phyloP scores from a whole-genome alignment of 2,888 invertebrate genomes.

The Dermolepida albohirtum region DNA sequence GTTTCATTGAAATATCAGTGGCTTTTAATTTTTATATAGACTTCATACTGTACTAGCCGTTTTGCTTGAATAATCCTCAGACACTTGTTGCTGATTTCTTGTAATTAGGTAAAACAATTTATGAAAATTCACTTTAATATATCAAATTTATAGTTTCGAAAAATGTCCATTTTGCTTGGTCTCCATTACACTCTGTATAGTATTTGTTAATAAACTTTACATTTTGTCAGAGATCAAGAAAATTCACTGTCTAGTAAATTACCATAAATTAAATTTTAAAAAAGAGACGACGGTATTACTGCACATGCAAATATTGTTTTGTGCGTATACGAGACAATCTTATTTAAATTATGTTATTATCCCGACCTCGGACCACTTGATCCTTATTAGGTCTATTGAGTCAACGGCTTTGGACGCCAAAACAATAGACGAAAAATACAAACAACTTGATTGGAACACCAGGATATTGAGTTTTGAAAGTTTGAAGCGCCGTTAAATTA shows the following conservation, averaged over 20 bases:
- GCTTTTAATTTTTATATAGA: too few relatives aligned
- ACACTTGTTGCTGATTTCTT: too few relatives aligned
- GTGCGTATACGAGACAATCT: conserved; percentile 32
- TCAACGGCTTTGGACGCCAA: conserved; percentile 30
- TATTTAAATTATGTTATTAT: conserved; percentile 48
- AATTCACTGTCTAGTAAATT: conserved; percentile 14
- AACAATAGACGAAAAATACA: conserved; percentile 29
- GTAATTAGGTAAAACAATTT: too few relatives aligned
- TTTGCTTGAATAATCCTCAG: too few relatives aligned
- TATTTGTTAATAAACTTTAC: neutral
- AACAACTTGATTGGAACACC: conserved; percentile 34
- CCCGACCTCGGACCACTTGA: conserved; percentile 49
- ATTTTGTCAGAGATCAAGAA: neutral
- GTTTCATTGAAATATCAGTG: too few relatives aligned
- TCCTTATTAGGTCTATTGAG: conserved; percentile 39
- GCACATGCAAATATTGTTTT: conserved; percentile 8
- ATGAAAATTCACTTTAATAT: too few relatives aligned
- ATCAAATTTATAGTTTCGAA: too few relatives aligned
- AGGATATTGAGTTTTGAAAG: conserved; percentile 29
- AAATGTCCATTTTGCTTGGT: too few relatives aligned
- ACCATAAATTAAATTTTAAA: conserved; percentile 3
- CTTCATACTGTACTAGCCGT: too few relatives aligned
- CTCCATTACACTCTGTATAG: too few relatives aligned
- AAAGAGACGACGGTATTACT: conserved; percentile 4
- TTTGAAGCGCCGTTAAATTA: conserved; percentile 19